Conservation (phyloP, 1,140 invertebrate genomes). For the Thaumetopoea pityocampa region DNA sequence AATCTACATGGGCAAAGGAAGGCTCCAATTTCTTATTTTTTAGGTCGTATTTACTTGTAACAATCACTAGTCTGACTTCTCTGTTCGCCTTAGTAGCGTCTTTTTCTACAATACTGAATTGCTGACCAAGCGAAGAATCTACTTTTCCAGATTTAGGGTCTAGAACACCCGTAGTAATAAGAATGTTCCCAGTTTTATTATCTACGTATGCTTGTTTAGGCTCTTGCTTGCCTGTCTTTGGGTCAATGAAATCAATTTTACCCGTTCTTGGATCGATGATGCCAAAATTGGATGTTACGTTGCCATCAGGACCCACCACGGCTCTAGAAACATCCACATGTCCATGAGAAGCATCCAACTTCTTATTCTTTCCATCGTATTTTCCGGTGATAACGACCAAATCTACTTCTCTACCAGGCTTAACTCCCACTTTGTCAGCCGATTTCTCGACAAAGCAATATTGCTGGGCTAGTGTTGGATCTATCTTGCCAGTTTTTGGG, state of each 20-base stretch:
- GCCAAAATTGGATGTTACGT: conserved; percentile 76
- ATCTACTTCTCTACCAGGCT: conserved; percentile 68
- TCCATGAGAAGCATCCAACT: conserved; percentile 76
- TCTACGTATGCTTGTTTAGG: conserved; percentile 76
- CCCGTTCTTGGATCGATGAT: conserved; percentile 74
- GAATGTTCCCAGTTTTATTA: conserved; percentile 77
- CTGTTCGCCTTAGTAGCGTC: conserved; percentile 76
- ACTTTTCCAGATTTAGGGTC: conserved; percentile 77
- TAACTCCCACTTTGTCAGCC: conserved; percentile 53
- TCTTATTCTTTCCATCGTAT: conserved; percentile 78
- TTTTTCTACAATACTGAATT: conserved; percentile 75
- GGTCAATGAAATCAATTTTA: conserved; percentile 76
- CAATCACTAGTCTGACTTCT: conserved; percentile 75
- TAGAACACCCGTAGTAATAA: conserved; percentile 72
- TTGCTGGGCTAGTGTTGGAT: conserved; percentile 74
- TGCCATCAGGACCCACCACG: conserved; percentile 72
- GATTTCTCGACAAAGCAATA: conserved; percentile 72
- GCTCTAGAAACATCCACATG: conserved; percentile 77
- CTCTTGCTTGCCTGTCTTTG: conserved; percentile 77
- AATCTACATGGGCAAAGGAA: conserved; percentile 76
- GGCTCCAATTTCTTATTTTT: conserved; percentile 76
- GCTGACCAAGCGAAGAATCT: conserved; percentile 73
- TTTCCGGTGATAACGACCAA: conserved; percentile 78
- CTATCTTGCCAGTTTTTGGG: conserved; percentile 76
- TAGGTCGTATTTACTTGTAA: conserved; percentile 77